Evolutionary conservation across 2,888 invertebrate species (phyloP).

Genomic region (Aspidiotus rigidus): DNA sequence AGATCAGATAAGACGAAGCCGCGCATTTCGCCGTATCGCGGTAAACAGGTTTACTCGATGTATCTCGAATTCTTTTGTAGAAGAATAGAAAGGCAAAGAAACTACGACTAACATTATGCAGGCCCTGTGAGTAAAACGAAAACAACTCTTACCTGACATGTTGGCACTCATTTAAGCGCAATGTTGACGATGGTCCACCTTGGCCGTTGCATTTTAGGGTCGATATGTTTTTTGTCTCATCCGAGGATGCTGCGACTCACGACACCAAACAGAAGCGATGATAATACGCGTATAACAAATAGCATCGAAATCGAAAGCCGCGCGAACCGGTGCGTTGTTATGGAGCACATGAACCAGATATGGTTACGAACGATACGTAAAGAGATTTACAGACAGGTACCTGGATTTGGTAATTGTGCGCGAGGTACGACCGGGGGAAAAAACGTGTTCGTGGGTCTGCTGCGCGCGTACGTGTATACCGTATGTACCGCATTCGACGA

Average conservation of each 20-base stretch:
- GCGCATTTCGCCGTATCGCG: too few species aligned
- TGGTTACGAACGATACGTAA: conserved; percentile 25
- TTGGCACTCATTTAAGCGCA: not conserved
- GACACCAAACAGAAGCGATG: not conserved
- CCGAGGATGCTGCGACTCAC: not conserved
- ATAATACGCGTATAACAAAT: not conserved
- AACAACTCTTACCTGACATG: conserved; percentile 6
- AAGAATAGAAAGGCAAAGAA: too few species aligned
- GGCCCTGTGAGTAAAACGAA: too few species aligned
- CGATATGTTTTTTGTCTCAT: not conserved
- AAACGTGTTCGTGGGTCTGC: not conserved
- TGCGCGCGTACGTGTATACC: not conserved
- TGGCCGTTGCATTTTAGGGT: not conserved
- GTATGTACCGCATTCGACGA: not conserved
- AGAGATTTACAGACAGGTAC: conserved; percentile 32
- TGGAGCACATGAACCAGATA: conserved; percentile 30
- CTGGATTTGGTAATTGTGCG: conserved; percentile 30
- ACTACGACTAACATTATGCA: too few species aligned
- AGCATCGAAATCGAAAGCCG: conserved; percentile 26
- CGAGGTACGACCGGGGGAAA: conserved; percentile 14
- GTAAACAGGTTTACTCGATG: too few species aligned
- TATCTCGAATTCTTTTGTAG: too few species aligned
- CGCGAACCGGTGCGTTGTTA: conserved; percentile 12
- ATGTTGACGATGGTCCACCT: not conserved
- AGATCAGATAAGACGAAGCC: too few species aligned